Conservation (phyloP, 2,797 vertebrate species). For the Thaleichthys pacificus region DNA sequence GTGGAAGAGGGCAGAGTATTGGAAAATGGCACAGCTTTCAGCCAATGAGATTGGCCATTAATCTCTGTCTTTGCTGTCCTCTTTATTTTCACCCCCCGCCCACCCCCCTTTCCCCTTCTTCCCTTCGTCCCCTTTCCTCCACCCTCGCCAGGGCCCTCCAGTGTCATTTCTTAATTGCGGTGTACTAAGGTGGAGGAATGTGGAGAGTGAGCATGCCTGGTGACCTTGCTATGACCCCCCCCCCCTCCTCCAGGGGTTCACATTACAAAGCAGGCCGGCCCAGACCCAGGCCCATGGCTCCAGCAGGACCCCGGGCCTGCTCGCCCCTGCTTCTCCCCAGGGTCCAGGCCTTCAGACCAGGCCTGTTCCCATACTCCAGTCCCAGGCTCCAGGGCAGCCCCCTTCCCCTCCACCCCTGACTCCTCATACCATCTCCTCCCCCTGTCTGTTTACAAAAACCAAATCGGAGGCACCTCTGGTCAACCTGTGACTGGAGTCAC, state of each 20-base stretch:
- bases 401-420: constrained; percentile 14
- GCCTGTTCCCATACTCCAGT: constrained; percentile 62
- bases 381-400: constrained; percentile 48
- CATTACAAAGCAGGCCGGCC: constrained; percentile 76
- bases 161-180: constrained; percentile 81
- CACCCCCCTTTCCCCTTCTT: constrained; percentile 27
- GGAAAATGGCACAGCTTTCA: constrained; percentile 69
- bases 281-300: constrained; percentile 65
- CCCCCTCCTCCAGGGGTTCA: constrained; percentile 79
- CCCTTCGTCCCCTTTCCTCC: constrained; percentile 40
- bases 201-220: constrained; percentile 73
- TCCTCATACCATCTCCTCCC: not conserved
- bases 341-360: constrained; percentile 55
- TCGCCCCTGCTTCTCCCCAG: constrained; percentile 56
- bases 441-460: too few species aligned
- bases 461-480: too few species aligned
- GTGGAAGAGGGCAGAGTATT: constrained; percentile 58
- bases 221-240: constrained; percentile 78
- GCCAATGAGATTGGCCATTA: constrained; percentile 68
- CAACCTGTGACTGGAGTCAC: too few species aligned
- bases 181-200: constrained; percentile 77
- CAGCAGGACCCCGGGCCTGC: constrained; percentile 57
- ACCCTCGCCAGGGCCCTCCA: constrained; percentile 64
- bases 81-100: constrained; percentile 19
- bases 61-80: constrained; percentile 66